Conservation (phyloP, 2,888 invertebrate genomes). For the Campaea margaritaria region DNA sequence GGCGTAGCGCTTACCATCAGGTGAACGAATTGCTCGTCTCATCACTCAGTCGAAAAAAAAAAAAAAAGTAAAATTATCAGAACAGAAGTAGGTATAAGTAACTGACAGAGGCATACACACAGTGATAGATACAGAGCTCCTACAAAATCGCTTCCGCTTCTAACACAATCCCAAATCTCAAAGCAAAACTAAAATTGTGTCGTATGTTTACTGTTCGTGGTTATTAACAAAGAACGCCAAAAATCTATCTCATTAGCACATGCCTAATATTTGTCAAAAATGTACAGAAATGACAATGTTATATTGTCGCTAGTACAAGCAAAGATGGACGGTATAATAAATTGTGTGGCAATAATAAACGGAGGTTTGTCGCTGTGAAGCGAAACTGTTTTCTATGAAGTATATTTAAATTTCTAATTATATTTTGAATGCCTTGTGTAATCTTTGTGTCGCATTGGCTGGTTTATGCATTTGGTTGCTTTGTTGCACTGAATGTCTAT, state of each 20-base stretch:
- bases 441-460: slow-evolving; percentile 14
- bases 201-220: slow-evolving; percentile 60
- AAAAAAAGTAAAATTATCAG: too few relatives aligned
- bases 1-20: too few relatives aligned
- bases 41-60: too few relatives aligned
- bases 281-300: slow-evolving; percentile 30
- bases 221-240: slow-evolving; percentile 65
- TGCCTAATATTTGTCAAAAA: slow-evolving; percentile 27
- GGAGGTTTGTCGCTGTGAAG: slow-evolving; percentile 9
- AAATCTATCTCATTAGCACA: slow-evolving; percentile 53
- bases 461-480: slow-evolving; percentile 8
- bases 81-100: too few relatives aligned
- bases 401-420: slow-evolving; percentile 23
- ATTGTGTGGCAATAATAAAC: slow-evolving; percentile 24
- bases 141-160: slow-evolving; percentile 37
- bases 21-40: too few relatives aligned
- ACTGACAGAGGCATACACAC: not conserved
- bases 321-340: slow-evolving; percentile 20
- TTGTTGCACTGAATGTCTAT: slow-evolving; percentile 13
- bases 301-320: slow-evolving; percentile 30
- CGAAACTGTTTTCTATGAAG: slow-evolving; percentile 16
- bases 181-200: slow-evolving; percentile 52
- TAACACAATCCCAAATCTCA: slow-evolving; percentile 26
- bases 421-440: slow-evolving; percentile 20
- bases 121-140: not conserved